These are phyloP conservation scores for Scaeva pyrastri DNA, from an alignment of 2,888 invertebrate species.

Conservation along the genomic window DNA sequence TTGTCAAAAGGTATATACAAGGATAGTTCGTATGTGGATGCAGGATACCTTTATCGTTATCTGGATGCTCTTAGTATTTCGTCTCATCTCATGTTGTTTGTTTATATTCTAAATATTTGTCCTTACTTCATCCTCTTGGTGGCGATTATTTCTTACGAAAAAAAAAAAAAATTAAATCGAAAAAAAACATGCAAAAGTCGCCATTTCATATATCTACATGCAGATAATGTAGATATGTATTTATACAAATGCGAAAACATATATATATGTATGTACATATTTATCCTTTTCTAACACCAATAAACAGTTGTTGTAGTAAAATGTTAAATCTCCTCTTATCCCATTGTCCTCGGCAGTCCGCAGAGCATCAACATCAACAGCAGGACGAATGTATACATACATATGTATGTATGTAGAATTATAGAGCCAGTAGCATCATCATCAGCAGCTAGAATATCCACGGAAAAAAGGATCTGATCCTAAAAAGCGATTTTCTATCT, in stretches of 20 bases:
- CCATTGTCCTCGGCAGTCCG: constrained; percentile 60
- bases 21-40: too few relatives aligned
- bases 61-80: constrained; percentile 25
- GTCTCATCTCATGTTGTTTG: constrained; percentile 4
- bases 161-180: constrained; percentile 18
- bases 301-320: constrained; percentile 60
- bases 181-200: constrained; percentile 69
- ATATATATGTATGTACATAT: constrained; percentile 18
- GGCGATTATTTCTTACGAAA: constrained; percentile 59
- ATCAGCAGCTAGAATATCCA: constrained; percentile 28
- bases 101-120: constrained; percentile 65
- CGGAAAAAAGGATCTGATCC: constrained; percentile 73
- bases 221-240: too few relatives aligned
- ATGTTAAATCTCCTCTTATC: constrained; percentile 67
- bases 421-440: constrained; percentile 20
- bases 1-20: constrained; percentile 27
- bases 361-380: constrained; percentile 18
- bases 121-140: constrained; percentile 55
- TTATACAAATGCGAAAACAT: constrained; percentile 8
- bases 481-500: constrained; percentile 76
- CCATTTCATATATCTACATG: not conserved
- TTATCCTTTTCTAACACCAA: constrained; percentile 48
- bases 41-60: constrained; percentile 66
- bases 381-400: too few relatives aligned
- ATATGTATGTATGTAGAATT: too few relatives aligned